Conservation (phyloP, 2,797 vertebrate species). For the Lerista edwardsae region DNA sequence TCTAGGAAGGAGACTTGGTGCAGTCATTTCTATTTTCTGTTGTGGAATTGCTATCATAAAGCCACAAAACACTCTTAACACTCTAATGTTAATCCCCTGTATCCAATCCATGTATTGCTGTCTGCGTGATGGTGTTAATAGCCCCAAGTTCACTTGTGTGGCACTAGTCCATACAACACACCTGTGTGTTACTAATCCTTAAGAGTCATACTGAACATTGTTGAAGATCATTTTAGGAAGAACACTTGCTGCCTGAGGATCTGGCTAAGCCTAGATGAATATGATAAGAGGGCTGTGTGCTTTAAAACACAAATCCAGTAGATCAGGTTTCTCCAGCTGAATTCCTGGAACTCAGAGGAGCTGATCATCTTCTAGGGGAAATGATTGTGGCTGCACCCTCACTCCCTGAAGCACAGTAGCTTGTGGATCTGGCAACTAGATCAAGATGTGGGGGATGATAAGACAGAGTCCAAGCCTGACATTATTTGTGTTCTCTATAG, state of each 20-base stretch:
- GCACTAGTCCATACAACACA: no score
- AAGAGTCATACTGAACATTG: no score
- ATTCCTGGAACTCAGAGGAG: conserved; percentile 1
- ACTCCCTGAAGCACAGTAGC: neutral
- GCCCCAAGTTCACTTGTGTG: no score
- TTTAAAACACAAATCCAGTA: neutral
- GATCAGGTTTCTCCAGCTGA: conserved; percentile 21
- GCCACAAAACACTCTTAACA: no score
- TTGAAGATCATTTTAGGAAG: neutral
- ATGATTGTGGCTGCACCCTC: neutral
- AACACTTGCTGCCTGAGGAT: neutral
- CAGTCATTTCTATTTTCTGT: no score
- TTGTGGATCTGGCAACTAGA: neutral
- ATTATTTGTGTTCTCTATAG: neutral
- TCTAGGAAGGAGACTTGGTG: neutral
- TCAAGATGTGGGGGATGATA: neutral
- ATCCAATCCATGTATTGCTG: no score
- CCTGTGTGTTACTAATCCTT: no score
- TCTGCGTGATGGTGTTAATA: no score
- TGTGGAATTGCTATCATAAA: no score
- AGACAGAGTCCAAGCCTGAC: neutral
- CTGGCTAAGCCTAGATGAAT: neutral
- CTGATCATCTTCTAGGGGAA: conserved; percentile 4
- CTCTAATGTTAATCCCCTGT: no score
- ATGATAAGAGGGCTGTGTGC: neutral